Conservation (phyloP, 2,113 vertebrate genomes). For the Heterochromis multidens region DNA sequence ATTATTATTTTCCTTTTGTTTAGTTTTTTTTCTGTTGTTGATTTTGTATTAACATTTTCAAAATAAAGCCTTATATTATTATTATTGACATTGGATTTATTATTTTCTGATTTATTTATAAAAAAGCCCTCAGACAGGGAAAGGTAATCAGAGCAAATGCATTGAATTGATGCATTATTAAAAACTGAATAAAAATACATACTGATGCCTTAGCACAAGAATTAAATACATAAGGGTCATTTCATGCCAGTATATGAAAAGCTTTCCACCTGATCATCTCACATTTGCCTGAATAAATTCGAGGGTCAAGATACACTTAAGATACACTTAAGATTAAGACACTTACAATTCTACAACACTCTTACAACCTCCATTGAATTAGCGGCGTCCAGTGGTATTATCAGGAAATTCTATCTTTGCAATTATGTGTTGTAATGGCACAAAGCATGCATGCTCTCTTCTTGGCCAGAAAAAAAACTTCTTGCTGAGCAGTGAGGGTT, state of each 20-base stretch:
- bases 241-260: not conserved
- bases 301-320: not conserved
- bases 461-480: not conserved
- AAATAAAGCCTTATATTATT: not conserved
- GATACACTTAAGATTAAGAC: too few relatives aligned
- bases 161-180: fast-evolving
- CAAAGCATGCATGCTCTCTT: not conserved
- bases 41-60: not conserved
- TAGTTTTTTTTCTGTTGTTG: not conserved
- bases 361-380: not conserved
- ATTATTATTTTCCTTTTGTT: not conserved
- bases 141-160: not conserved
- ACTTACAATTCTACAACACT: too few relatives aligned
- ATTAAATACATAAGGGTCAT: not conserved
- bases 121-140: too few relatives aligned
- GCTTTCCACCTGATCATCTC: fast-evolving
- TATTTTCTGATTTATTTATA: too few relatives aligned
- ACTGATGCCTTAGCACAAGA: not conserved
- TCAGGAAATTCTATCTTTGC: not conserved
- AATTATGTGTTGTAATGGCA: not conserved
- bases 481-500: fast-evolving
- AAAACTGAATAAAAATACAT: not conserved
- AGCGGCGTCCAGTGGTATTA: not conserved
- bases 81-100: not conserved
- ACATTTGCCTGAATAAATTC: not conserved